Base-by-base conservation (phyloP, 2,797 vertebrate genomes). In the Scleropages formosus region DNA sequence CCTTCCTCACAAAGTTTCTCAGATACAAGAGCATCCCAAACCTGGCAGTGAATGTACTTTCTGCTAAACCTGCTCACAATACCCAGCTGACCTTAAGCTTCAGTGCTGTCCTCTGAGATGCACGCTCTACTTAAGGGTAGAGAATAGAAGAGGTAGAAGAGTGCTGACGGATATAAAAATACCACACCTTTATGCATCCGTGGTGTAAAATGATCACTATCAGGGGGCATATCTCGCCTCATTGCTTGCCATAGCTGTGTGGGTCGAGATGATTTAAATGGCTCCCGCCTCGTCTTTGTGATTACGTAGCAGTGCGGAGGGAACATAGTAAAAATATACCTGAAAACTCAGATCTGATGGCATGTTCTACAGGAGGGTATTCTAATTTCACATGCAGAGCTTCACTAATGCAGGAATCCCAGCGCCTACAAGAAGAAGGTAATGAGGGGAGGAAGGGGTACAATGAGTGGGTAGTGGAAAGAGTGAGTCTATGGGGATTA, bases 331-430 rank as follows among this genome's bases (percentile, higher is more conserved):
- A 51, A 11, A 69, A 69, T 69, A 22, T 53, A 46, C 18, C 22
- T 8, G 47, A 24, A 24, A 10, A 13, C 49, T 9, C 68, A 15
- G 47, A 13, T 51, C 11, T 44, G 24, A 67, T 67, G 65, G 20
- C 65, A 67, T 26, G 20, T 47, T 20, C 20, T n/a, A 69, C n/a
- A 49, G 47, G 27, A 13, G 67, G 46, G 20, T 47, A 22, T 44
- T 16, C 44, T 24, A n/a, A 18, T 44, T 22, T 16, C 67, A 18
- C 67, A 53, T 20, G 24, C 22, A 13, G 47, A 69, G 20, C 67
- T n/a, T 69, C 31, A 4, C 13, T 63, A 63, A 31, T 31, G 62
- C 63, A 63, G 27, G 62, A 63, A 62, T 22, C 62, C 63, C 62
- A 39, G 62, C 62, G 63, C n/a, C n/a, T n/a, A n/a, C n/a, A n/a